Conservation (phyloP, 2,888 invertebrate genomes). For the Papilio protenor region DNA sequence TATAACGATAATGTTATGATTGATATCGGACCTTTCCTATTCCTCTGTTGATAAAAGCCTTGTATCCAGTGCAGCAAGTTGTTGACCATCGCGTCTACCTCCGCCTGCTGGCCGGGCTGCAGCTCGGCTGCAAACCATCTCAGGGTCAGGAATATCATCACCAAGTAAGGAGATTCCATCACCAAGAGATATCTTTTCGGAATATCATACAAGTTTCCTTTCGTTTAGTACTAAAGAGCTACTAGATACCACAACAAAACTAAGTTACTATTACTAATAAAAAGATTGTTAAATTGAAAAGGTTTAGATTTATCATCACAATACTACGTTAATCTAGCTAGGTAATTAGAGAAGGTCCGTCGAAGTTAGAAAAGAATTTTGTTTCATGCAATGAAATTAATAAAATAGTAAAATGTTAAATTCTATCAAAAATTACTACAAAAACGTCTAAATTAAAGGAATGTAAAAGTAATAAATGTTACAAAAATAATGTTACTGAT, state of each 20-base stretch:
- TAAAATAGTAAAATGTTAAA: background rate
- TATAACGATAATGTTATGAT: background rate
- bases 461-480: background rate
- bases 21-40: conserved; percentile 78
- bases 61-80: conserved; percentile 91
- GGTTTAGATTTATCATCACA: background rate
- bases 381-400: background rate
- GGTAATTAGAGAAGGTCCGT: background rate
- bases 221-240: background rate
- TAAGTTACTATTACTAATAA: background rate
- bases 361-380: background rate
- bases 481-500: too few species aligned
- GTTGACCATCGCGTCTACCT: conserved; percentile 89
- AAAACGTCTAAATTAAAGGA: background rate
- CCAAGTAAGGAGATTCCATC: conserved; percentile 52
- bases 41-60: conserved; percentile 86
- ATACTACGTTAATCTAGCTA: background rate
- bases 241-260: background rate
- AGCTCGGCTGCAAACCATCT: conserved; percentile 76
- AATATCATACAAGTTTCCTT: background rate
- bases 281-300: background rate
- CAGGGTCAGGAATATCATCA: conserved; percentile 61
- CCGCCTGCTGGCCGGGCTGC: conserved; percentile 77
- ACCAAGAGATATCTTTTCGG: conserved; percentile 40
- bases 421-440: background rate